Percentiles rank a stretch among this genome's conserved stretches.
Conservation (phyloP, 1,140 invertebrate species). For the Drosophila azteca region DNA sequence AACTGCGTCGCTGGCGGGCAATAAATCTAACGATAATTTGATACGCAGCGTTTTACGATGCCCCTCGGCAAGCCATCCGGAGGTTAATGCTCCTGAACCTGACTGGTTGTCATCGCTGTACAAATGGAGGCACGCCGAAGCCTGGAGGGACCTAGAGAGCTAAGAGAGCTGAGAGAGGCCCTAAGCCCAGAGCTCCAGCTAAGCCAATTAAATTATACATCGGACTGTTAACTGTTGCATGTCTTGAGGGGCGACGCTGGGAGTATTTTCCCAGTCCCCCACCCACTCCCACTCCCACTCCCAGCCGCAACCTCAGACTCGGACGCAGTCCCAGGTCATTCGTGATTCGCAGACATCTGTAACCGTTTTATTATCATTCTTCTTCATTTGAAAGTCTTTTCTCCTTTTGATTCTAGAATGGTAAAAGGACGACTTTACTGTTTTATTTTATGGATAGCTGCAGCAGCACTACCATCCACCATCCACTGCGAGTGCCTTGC, state of each 20-base stretch:
- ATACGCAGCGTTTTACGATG: constrained; percentile 52
- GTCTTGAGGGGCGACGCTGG: constrained; percentile 29
- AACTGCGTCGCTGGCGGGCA: constrained; percentile 29
- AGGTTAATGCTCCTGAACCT: constrained; percentile 37
- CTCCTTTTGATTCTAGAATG: neutral
- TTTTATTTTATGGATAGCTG: neutral
- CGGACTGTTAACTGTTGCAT: constrained; percentile 51
- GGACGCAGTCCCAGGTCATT: too few relatives aligned
- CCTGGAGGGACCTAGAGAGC: neutral
- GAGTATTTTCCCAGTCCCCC: neutral
- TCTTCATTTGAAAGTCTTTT: constrained; percentile 3
- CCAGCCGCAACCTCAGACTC: neutral
- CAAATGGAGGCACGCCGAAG: constrained; percentile 5
- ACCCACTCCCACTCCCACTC: neutral
- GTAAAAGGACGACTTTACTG: too few relatives aligned
- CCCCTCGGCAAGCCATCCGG: neutral
- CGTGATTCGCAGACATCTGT: neutral
- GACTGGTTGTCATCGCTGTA: constrained; percentile 6
- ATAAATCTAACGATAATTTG: constrained; percentile 65
- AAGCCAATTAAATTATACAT: constrained; percentile 55
- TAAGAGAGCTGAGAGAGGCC: neutral
- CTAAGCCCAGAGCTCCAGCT: constrained; percentile 39
- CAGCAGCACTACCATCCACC: neutral
- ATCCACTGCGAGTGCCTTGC: neutral
- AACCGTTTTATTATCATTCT: neutral